phyloP scores from a whole-genome alignment of 64 coral and sea anemone species.

The Astreopora myriophthalma region DNA sequence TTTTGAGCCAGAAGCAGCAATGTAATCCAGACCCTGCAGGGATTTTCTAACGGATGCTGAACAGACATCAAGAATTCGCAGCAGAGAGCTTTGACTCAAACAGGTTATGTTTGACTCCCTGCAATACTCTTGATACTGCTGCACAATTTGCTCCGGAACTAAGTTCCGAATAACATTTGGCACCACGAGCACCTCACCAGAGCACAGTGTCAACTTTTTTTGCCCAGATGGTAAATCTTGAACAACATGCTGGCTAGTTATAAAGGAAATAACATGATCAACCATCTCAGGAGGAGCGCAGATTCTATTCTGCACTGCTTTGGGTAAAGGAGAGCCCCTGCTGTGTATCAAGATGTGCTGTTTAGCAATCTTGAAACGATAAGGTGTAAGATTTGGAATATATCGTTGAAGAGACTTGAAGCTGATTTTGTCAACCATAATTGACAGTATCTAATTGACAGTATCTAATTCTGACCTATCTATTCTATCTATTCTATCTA shows the following conservation, averaged over 20 bases:
- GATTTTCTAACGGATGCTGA: constrained; percentile 57
- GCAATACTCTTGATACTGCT: constrained; percentile 62
- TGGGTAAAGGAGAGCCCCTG: constrained; percentile 31
- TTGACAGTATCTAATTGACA: constrained; percentile 66
- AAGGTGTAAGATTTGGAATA: constrained; percentile 54
- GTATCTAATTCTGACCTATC: no score
- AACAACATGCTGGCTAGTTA: constrained; percentile 54
- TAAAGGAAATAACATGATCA: constrained; percentile 57
- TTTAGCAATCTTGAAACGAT: constrained; percentile 66
- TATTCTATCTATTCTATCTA: no score
- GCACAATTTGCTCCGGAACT: constrained; percentile 61
- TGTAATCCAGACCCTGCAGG: no score
- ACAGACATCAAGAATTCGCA: constrained; percentile 36
- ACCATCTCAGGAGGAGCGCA: constrained; percentile 37
- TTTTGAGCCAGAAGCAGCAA: no score
- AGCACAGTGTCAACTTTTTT: constrained; percentile 48
- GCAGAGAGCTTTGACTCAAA: constrained; percentile 60
- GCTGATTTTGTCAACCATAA: constrained; percentile 65
- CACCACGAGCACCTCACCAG: constrained; percentile 29
- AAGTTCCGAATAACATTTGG: constrained; percentile 64
- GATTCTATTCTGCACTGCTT: constrained; percentile 17
- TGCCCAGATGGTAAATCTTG: constrained; percentile 65
- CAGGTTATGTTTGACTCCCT: constrained; percentile 18
- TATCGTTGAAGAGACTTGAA: constrained; percentile 53
- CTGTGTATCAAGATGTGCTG: constrained; percentile 67